Conservation (phyloP, 2,797 vertebrate species). For the Simalia tracyae region DNA sequence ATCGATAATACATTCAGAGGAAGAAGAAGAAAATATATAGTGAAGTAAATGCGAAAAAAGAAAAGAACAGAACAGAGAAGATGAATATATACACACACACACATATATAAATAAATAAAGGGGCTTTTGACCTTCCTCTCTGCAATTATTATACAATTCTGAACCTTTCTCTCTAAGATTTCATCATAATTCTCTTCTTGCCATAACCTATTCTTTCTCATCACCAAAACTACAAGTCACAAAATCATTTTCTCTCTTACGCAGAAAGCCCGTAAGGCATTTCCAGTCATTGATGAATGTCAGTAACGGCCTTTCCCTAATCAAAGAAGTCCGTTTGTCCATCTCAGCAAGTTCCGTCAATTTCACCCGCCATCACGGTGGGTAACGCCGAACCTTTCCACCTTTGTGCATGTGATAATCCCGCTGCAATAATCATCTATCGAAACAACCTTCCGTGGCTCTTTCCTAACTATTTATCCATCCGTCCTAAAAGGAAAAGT, state of each 20-base stretch:
- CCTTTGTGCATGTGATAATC: too few relatives aligned
- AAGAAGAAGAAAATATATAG: not conserved
- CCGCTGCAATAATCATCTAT: too few relatives aligned
- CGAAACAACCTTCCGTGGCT: too few relatives aligned
- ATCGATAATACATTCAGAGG: not conserved
- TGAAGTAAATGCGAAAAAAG: not conserved
- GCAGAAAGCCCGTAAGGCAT: not conserved
- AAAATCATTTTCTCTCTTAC: not conserved
- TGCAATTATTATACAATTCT: not conserved
- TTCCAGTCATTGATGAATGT: not conserved
- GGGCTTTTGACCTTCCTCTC: not conserved
- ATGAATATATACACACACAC: too few relatives aligned
- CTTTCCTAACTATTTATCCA: too few relatives aligned
- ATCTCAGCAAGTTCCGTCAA: not conserved
- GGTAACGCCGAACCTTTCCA: too few relatives aligned
- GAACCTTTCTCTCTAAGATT: not conserved
- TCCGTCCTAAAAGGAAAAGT: too few relatives aligned
- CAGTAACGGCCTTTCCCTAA: not conserved
- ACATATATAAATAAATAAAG: not conserved
- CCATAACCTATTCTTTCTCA: rapidly evolving
- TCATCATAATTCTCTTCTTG: not conserved
- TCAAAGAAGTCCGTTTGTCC: not conserved
- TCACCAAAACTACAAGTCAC: not conserved
- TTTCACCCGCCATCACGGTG: not conserved
- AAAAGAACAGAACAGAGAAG: not conserved